Conservation (phyloP, 2,888 invertebrate species). For the Sphinx pinastri region DNA sequence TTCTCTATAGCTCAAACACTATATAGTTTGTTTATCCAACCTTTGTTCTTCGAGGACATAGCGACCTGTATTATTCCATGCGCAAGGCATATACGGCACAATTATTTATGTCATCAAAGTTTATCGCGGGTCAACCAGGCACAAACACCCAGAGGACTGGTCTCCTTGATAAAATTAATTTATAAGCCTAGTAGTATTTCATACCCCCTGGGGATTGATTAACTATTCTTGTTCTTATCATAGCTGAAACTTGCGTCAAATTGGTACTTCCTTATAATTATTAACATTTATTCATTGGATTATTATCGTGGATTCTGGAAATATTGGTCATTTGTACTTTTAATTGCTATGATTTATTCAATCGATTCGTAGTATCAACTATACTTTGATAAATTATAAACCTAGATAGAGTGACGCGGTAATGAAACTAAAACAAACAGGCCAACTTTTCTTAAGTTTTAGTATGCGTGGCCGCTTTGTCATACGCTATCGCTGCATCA, state of each 20-base stretch:
- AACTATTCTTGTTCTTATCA: background rate
- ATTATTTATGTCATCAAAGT: constrained; percentile 78
- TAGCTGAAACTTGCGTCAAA: background rate
- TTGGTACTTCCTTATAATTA: constrained; percentile 4
- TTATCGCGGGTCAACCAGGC: constrained; percentile 74
- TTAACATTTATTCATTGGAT: background rate
- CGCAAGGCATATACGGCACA: constrained; percentile 43
- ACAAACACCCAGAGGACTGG: constrained; percentile 65
- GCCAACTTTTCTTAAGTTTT: too few species aligned
- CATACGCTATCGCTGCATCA: too few species aligned
- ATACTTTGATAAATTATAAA: too few species aligned
- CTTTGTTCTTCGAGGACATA: constrained; percentile 30
- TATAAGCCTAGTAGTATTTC: constrained; percentile 51
- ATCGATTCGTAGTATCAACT: background rate
- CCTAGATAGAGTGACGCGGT: too few species aligned
- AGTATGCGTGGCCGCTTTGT: too few species aligned
- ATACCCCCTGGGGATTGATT: constrained; percentile 34
- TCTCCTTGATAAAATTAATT: constrained; percentile 61
- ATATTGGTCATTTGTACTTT: background rate
- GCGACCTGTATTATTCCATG: constrained; percentile 74
- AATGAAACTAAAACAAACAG: too few species aligned
- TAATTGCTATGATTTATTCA: background rate
- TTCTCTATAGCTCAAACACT: constrained; percentile 10
- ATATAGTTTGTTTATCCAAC: constrained; percentile 18
- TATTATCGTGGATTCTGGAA: background rate